phyloP scores from a whole-genome alignment of 2,888 invertebrate species.

The Agrypnus murinus region DNA sequence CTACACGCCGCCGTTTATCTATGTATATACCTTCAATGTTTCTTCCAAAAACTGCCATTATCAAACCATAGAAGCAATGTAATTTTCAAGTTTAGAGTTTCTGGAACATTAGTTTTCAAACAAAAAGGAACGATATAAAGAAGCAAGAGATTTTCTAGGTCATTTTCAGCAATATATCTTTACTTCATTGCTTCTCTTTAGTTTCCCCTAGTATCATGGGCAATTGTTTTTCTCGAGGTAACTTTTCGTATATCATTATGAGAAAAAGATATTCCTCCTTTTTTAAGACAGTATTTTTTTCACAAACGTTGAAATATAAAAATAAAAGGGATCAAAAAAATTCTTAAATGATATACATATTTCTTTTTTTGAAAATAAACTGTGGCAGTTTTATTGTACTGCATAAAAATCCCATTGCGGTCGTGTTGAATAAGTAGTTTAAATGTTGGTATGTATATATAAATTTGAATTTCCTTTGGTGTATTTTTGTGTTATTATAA shows the following conservation, averaged over 20 bases:
- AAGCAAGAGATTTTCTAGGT: conserved; percentile 21
- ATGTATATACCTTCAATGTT: background rate
- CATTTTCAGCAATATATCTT: conserved; percentile 33
- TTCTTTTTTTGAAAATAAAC: conserved; percentile 4
- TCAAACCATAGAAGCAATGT: background rate
- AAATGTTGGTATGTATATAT: conserved; percentile 21
- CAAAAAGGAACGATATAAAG: conserved; percentile 24
- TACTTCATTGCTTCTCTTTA: conserved; percentile 34
- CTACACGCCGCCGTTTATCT: background rate
- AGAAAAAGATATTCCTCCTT: background rate
- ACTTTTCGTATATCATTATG: conserved; percentile 28
- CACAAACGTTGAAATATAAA: background rate
- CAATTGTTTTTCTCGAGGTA: conserved; percentile 33
- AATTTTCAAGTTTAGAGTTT: conserved; percentile 24
- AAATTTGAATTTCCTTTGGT: conserved; percentile 17
- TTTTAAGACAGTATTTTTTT: conserved; percentile 3
- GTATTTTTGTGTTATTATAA: conserved; percentile 8
- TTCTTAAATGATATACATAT: conserved; percentile 15
- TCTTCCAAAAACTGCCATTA: background rate
- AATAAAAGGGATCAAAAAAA: conserved; percentile 12
- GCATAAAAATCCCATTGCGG: conserved; percentile 10
- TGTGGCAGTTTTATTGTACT: conserved; percentile 22
- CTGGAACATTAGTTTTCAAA: conserved; percentile 20
- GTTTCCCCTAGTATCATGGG: conserved; percentile 8
- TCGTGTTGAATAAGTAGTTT: conserved; percentile 18